phyloP scores from a whole-genome alignment of 2,888 invertebrate species.

The Xestia xanthographa region DNA sequence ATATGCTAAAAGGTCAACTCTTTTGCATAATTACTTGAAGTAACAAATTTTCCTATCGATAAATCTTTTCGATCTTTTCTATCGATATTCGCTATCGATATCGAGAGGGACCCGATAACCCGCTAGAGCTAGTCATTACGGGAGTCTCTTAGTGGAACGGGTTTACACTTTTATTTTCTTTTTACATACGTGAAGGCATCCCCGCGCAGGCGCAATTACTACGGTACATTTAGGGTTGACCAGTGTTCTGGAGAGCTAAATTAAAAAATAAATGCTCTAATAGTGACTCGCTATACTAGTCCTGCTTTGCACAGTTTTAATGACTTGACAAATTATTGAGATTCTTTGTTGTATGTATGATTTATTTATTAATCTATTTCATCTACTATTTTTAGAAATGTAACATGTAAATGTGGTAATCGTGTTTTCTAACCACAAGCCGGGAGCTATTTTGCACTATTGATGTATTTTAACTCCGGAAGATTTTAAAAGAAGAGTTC shows the following conservation, averaged over 20 bases:
- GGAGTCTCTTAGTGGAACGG: slow-evolving; percentile 85
- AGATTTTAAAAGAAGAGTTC: no score
- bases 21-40: slow-evolving; percentile 20
- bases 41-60: slow-evolving; percentile 32
- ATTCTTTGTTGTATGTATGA: not conserved
- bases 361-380: not conserved
- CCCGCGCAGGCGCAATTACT: slow-evolving; percentile 79
- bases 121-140: slow-evolving; percentile 81
- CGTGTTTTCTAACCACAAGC: not conserved
- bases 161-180: slow-evolving; percentile 85
- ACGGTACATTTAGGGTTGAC: slow-evolving; percentile 72
- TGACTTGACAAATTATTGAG: not conserved
- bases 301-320: not conserved
- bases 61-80: slow-evolving; percentile 11
- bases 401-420: no score
- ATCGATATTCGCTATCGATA: slow-evolving; percentile 61
- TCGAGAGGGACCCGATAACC: slow-evolving; percentile 72
- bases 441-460: not conserved
- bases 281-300: no score
- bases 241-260: not conserved
- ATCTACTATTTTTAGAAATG: no score
- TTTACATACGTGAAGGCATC: slow-evolving; percentile 83
- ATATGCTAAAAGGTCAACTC: not conserved
- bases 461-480: no score
- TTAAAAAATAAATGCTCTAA: no score